Percentiles rank a stretch among this genome's conserved stretches.
These are phyloP conservation scores for Gambelia wislizenii DNA, from an alignment of 2,797 vertebrate genomes.

Conservation along the genomic window DNA sequence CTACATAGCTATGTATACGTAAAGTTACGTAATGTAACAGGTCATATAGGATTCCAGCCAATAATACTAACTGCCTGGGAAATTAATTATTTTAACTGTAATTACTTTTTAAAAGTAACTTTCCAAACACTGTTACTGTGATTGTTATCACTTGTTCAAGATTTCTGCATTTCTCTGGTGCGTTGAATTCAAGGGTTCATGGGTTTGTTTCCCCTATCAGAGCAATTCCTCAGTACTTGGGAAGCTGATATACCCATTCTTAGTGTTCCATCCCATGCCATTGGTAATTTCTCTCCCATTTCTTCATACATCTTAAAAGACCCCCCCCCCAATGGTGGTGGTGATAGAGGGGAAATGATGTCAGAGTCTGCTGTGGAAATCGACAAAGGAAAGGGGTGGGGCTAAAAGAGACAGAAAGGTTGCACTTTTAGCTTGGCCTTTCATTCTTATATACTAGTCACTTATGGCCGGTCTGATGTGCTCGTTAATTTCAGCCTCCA, in stretches of 20 bases:
- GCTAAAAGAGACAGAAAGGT: background rate
- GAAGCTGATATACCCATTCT: background rate
- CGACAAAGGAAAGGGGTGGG: constrained; percentile 34
- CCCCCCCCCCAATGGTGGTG: background rate
- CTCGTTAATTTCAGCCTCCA: constrained; percentile 3
- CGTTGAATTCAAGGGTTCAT: background rate
- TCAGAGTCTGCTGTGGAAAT: constrained; percentile 5
- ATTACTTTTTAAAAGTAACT: no score
- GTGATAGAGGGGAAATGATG: background rate
- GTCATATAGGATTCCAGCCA: no score
- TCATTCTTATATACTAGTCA: background rate
- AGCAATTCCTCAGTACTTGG: background rate
- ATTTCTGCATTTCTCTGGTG: no score
- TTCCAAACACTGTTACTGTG: no score
- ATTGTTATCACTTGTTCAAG: no score
- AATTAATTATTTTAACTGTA: no score
- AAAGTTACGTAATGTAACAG: no score
- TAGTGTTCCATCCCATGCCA: background rate
- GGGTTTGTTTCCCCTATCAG: no score
- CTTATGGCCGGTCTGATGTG: background rate
- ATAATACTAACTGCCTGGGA: no score
- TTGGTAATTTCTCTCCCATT: background rate
- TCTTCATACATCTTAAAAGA: background rate
- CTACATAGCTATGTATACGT: no score
- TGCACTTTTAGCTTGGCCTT: background rate